Base-by-base conservation (phyloP, 35 echinoderm and acorn worm species). In the Chiridota heheva region DNA sequence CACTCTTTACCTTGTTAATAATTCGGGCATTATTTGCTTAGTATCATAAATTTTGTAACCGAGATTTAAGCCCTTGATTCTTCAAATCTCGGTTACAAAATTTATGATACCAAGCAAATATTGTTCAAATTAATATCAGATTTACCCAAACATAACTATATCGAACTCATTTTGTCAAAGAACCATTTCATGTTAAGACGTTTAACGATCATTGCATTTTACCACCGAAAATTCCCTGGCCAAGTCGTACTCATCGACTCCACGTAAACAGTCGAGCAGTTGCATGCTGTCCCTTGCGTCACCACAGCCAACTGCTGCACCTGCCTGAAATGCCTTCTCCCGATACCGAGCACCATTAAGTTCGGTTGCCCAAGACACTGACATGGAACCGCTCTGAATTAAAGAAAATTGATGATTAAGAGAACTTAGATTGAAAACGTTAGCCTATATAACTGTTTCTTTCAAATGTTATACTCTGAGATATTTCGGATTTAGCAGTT, bases 351-450 rank as follows among this genome's bases (percentile, higher is more conserved):
- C 36, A 3, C 73, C 72, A 46, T 87, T 63, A 7, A 60, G 57
- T 39, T 74, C 58, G 10, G 36, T 45, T 38, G 85, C 60, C 85
- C 85, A 87, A 29, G 85, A 63, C 41, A 61, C 68, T 17, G 85
- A 60, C 67, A 77, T 77, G 17, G 85, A 69, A 12, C 85, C 85
- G n/a, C 85, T 87, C 85, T 87, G 43, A 29, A n/a, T n/a, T n/a
- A n/a, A n/a, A n/a, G n/a, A n/a, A n/a, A n/a, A n/a, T n/a, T n/a
- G n/a, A n/a, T n/a, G n/a, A n/a, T n/a, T n/a, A n/a, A n/a, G n/a
- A n/a, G n/a, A n/a, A n/a, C n/a, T n/a, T n/a, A n/a, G n/a, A n/a
- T n/a, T n/a, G n/a, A n/a, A n/a, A n/a, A n/a, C n/a, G n/a, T n/a
- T n/a, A n/a, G n/a, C n/a, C n/a, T n/a, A n/a, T n/a, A n/a, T n/a